Conservation (phyloP, 2,888 invertebrate species). For the Ptilodon capucinus region DNA sequence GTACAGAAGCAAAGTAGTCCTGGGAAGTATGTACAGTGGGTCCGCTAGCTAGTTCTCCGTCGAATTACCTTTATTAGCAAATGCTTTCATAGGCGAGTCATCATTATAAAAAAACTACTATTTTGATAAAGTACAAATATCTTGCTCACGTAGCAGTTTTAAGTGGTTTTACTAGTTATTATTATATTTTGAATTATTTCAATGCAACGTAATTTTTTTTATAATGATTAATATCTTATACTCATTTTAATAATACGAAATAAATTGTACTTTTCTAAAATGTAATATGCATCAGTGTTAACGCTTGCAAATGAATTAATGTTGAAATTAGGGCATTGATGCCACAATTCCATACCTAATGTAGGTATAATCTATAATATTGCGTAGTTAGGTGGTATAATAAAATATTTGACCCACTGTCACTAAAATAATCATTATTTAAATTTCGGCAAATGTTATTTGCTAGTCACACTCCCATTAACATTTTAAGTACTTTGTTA, state of each 20-base stretch:
- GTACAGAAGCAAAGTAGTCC: conserved; percentile 39
- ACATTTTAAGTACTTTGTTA: conserved; percentile 75
- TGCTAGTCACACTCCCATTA: conserved; percentile 80
- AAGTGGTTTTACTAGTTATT: conserved; percentile 60
- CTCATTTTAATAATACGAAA: conserved; percentile 64
- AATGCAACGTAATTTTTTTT: conserved; percentile 51
- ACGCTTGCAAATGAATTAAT: conserved; percentile 53
- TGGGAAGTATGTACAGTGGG: conserved; percentile 57
- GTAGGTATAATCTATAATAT: conserved; percentile 62
- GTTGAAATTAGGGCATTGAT: conserved; percentile 46
- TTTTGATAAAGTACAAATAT: conserved; percentile 76
- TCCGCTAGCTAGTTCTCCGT: conserved; percentile 55
- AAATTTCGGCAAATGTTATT: conserved; percentile 74
- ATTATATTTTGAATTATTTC: conserved; percentile 48
- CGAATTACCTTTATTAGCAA: conserved; percentile 56
- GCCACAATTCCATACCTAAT: conserved; percentile 65
- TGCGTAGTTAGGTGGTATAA: conserved; percentile 49
- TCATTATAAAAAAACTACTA: conserved; percentile 48
- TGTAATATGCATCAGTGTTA: conserved; percentile 51
- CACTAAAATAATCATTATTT: conserved; percentile 66
- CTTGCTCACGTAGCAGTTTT: conserved; percentile 77
- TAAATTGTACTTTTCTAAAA: conserved; percentile 56
- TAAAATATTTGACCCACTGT: conserved; percentile 70
- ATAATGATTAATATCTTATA: conserved; percentile 59
- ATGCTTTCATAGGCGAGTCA: conserved; percentile 44